A percentile compares a stretch with the other conserved stretches of the same genome.
These are phyloP conservation scores for Caligus rogercresseyi DNA, from an alignment of 1,140 invertebrate genomes.

Conservation along the genomic window DNA sequence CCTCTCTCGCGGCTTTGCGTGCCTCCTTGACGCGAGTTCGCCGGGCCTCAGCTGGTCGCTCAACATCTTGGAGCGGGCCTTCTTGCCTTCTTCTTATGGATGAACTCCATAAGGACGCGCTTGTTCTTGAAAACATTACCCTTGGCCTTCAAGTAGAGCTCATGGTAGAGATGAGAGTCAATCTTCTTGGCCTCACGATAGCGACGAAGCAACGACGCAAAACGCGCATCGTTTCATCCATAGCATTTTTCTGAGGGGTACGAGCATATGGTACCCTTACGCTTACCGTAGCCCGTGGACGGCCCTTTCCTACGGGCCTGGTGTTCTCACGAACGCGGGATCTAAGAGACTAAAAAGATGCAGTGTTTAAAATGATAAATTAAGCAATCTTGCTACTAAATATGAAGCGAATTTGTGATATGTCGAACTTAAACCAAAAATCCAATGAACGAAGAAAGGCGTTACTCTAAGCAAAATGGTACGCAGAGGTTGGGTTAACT, in stretches of 20 bases:
- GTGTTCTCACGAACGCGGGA: slow-evolving; percentile 91
- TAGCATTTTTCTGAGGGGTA: slow-evolving; percentile 92
- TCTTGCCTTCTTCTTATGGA: slow-evolving; percentile 99
- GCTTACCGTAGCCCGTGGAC: slow-evolving; percentile 96
- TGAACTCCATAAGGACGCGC: slow-evolving; percentile 97
- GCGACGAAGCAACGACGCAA: slow-evolving; percentile 83
- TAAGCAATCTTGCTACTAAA: no score
- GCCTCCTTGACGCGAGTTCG: slow-evolving; percentile 83
- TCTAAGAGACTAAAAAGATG: no score
- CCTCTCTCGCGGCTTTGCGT: slow-evolving; percentile 77
- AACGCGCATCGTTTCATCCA: slow-evolving; percentile 98
- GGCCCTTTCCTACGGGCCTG: slow-evolving; percentile 85
- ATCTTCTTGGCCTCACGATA: slow-evolving; percentile 98
- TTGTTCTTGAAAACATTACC: slow-evolving; percentile 52
- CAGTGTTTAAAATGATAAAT: no score
- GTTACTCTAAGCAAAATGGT: no score
- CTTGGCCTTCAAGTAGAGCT: slow-evolving; percentile 96
- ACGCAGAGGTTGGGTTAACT: no score
- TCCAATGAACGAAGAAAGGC: no score
- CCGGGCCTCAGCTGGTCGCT: slow-evolving; percentile 92
- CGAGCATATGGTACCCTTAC: slow-evolving; percentile 97
- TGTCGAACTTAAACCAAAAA: no score
- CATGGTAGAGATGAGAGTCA: slow-evolving; percentile 93
- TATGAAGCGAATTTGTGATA: no score
- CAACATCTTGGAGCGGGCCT: slow-evolving; percentile 87